Evolutionary conservation across 1,140 invertebrate species (phyloP), one percentile per base, ranked within the genome.

Genomic region (Plectrocnemia conspersa): DNA sequence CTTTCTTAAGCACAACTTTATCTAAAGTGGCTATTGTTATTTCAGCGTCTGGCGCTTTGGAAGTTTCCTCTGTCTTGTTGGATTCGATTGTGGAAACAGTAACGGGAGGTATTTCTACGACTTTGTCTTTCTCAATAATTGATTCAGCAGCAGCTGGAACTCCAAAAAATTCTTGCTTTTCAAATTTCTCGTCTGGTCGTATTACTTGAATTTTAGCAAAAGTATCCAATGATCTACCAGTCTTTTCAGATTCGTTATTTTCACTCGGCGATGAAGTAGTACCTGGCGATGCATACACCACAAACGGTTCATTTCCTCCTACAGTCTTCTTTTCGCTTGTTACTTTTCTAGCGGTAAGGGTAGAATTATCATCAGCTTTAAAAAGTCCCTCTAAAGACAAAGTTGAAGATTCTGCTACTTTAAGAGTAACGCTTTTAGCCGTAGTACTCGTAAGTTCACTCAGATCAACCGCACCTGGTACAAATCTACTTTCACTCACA

Each of bases 341-440:
- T 3, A 64, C 46, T 64, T 69, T 66, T 61, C 58, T 65, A 13
- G 64, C 57, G 13, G 49, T 38, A 9, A 40, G 52, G 29, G 52
- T 64, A 10, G 63, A 36, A 2, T 66, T 67, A 52, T 57, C 72
- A 24, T 76, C 73, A 6, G 74, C 75, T 64, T 78, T 76, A 60
- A 84, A 84, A 16, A 84, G 64, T 3, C 73, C 79, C 68, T 84
- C 80, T 56, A 84, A 65, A 22, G 81, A 69, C 54, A 84, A 77
- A 4, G 81, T 83, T 0, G 81, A 82, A 1, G 78, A 76, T 66
- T 83, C 77, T 16, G 72, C 66, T 58, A 68, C 68, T 32, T 33
- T 67, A 47, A 66, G 67, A 11, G 65, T 66, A n/a, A 19, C 11
- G 2, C 36, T 15, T 40, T 16, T 18, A 2, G 10, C 24, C 15